phyloP scores from a whole-genome alignment of 2,888 invertebrate species.

The Theodoxus fluviatilis region DNA sequence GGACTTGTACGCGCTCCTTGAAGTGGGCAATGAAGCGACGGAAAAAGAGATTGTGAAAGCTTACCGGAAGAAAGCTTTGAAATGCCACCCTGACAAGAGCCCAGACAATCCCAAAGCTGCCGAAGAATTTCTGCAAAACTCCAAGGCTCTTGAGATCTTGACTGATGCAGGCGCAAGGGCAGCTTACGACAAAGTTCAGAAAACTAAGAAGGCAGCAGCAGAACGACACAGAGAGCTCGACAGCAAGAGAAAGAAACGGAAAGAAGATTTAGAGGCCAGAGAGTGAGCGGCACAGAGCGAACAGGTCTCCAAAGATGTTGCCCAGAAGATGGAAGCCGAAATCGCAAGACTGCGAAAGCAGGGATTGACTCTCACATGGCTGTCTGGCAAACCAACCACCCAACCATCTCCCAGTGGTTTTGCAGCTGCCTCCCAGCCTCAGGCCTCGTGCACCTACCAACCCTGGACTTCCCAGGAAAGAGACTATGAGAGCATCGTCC shows the following conservation, averaged over 20 bases:
- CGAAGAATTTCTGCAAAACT: conserved; percentile 84
- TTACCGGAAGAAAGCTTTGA: conserved; percentile 89
- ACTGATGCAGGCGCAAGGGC: conserved; percentile 80
- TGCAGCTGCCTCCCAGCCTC: background rate
- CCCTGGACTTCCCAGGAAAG: no score
- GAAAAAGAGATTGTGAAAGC: conserved; percentile 84
- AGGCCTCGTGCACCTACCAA: no score
- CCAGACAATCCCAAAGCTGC: conserved; percentile 91
- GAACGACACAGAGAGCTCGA: conserved; percentile 80
- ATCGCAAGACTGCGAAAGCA: conserved; percentile 85
- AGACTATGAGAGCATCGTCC: conserved; percentile 83
- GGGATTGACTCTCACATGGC: conserved; percentile 79
- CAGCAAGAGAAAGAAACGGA: conserved; percentile 85
- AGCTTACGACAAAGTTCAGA: conserved; percentile 87
- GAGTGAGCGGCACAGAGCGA: conserved; percentile 72
- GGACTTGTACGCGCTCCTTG: conserved; percentile 79
- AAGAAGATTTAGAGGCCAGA: conserved; percentile 86
- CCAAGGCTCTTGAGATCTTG: conserved; percentile 85
- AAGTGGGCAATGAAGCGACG: conserved; percentile 73
- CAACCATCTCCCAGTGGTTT: background rate
- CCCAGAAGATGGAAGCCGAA: conserved; percentile 59
- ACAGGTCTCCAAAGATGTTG: conserved; percentile 36
- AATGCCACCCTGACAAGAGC: conserved; percentile 97
- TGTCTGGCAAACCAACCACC: conserved; percentile 65
- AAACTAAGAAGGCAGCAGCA: conserved; percentile 83